Evolutionary conservation across 2,797 vertebrate genomes (phyloP), one percentile per base, ranked within the genome.

Genomic region (Sus cebifrons): DNA sequence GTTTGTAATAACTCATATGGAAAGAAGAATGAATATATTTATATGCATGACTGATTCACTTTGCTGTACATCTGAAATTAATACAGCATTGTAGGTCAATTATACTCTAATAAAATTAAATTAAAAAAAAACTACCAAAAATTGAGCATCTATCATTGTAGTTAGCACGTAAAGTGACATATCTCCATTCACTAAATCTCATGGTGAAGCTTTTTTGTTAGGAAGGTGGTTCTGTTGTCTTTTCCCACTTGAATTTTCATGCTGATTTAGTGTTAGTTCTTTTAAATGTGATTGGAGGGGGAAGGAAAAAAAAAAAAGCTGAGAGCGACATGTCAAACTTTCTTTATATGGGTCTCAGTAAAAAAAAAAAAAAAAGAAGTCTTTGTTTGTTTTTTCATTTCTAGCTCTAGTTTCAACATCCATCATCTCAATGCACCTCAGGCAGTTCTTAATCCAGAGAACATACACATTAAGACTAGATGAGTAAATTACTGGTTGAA

Each of bases 401-500:
- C 17, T 52, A 83, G 29, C 18, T 89, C 60, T 94, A 64, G 17
- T 23, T 96, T 94, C 36, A 94, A 52, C 16, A 82, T 91, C 67
- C 93, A 36, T 67, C 68, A 94, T 68, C 54, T 83, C 27, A 83
- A 86, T 94, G 13, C 7, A 91, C 29, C n/a, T 56, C 77, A 52
- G 78, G 62, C 81, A 84, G 20, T 95, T 97, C 56, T 90, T 86
- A 97, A 79, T 36, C 64, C 54, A 89, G 16, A 64, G 36, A 92
- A 86, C 49, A 83, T 23, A 86, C 12, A 56, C 78, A 64, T 68
- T 95, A 86, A 84, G 49, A 89, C 36, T 56, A 84, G 64, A 62
- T 94, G 74, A 91, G 89, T 89, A 89, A 91, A 89, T 92, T 94
- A 96, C 87, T 91, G 85, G 73, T 91, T n/a, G 36, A 96, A 90